Percentiles rank a stretch among this genome's conserved stretches.
These are phyloP conservation scores for Melanotus villosus DNA, from an alignment of 2,888 invertebrate species.

Conservation along the genomic window DNA sequence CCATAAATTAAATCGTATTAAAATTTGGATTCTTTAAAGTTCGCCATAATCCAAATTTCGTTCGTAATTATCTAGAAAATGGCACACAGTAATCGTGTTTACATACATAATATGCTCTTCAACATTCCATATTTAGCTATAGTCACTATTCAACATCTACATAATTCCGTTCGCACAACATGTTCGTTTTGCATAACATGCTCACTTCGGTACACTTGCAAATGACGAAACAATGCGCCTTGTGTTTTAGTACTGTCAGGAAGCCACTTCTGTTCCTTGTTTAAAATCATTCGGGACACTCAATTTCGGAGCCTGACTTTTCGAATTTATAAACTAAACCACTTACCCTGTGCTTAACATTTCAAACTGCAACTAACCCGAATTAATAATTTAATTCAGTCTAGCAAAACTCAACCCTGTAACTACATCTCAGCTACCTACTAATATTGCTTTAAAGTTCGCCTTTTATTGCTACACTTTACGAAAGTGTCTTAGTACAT, in stretches of 20 bases:
- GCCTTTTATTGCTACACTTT: neutral
- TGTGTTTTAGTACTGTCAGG: constrained; percentile 3
- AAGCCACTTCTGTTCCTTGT: neutral
- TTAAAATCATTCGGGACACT: constrained; percentile 9
- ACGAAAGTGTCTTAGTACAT: neutral
- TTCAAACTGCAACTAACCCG: too few relatives aligned
- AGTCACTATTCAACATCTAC: constrained; percentile 26
- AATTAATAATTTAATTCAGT: too few relatives aligned
- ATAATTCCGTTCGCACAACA: constrained; percentile 28
- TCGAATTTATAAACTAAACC: too few relatives aligned
- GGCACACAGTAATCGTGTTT: constrained; percentile 11
- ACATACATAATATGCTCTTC: constrained; percentile 11
- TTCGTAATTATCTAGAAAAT: constrained; percentile 13
- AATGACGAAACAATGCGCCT: constrained; percentile 26
- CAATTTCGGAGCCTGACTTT: neutral
- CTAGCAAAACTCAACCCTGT: too few relatives aligned
- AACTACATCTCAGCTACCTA: too few relatives aligned
- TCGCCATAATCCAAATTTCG: neutral
- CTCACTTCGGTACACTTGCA: constrained; percentile 29
- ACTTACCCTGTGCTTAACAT: too few relatives aligned
- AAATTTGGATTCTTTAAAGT: neutral
- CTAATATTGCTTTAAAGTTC: too few relatives aligned
- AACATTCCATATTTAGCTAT: constrained; percentile 3
- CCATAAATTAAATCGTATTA: too few relatives aligned
- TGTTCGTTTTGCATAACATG: constrained; percentile 34